Base-by-base conservation (phyloP, 2,888 invertebrate species). In the Erebia aethiops region DNA sequence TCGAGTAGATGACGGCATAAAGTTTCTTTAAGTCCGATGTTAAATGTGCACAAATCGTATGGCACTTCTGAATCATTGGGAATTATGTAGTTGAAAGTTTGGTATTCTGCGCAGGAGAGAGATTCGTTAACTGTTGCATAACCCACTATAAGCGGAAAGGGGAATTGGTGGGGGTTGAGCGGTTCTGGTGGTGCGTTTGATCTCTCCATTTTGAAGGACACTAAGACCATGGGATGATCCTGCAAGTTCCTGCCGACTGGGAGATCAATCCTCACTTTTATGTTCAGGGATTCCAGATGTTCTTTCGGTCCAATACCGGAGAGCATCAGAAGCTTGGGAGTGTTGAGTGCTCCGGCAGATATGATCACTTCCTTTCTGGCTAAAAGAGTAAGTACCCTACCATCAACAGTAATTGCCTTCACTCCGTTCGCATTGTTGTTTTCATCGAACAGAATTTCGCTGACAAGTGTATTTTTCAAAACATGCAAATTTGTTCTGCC, bases 401-500 rank as follows among this genome's bases (percentile, higher is more conserved):
- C 68, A 4, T 77, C 64, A 5, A 73, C 60, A 14, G 74, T 75
- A 10, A 75, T 70, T 16, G 72, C 75, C 64, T 77, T 67, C 0
- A 82, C 79, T 1, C 81, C 81, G 11, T 78, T 68, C 1, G 81
- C 81, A 54, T 73, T 79, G 5, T 80, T 80, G 8, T 78, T 56
- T 1, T 71, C 56, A 51, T 81, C 79, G 10, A 83, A 77, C 51
- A 78, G 41, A 54, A 83, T 78, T 76, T 82, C 75, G 0, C 73
- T 78, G 0, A 75, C 81, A 5, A 77, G 56, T n/a, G 78, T 76
- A 8, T 75, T 74, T 67, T 76, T 81, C 9, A 75, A 65, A 13
- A 83, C 80, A 95, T 95, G 62, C 94, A 91, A 46, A 95, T 95
- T 16, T 95, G 95, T 43, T 80, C 84, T 71, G 9, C 77, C 18